Evolutionary conservation across 2,888 invertebrate species (phyloP).

Genomic region (Erebia epiphron): DNA sequence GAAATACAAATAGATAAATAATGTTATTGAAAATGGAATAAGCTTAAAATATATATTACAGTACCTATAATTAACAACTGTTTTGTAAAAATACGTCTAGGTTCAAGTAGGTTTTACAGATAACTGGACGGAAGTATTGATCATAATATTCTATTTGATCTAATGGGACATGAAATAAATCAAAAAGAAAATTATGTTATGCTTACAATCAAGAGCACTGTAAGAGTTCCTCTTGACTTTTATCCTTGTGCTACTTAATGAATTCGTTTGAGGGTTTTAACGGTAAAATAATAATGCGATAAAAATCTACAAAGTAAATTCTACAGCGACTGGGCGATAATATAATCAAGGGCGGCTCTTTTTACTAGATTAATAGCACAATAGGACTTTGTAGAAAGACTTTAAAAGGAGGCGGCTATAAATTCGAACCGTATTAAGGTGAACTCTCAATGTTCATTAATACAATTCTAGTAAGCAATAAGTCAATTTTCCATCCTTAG

Average conservation of each 20-base stretch:
- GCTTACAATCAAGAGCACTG: neutral
- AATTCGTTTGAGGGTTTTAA: neutral
- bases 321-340: neutral
- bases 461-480: no score
- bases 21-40: neutral
- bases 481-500: no score
- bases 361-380: neutral
- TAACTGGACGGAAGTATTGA: neutral
- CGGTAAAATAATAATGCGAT: neutral
- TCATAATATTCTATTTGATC: neutral
- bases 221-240: slow-evolving; percentile 10
- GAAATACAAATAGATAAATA: slow-evolving; percentile 47
- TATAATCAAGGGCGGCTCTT: neutral
- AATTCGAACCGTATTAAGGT: no score
- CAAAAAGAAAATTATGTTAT: neutral
- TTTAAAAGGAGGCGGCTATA: no score
- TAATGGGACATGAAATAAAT: neutral
- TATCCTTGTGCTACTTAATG: slow-evolving; percentile 2
- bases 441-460: no score
- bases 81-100: neutral
- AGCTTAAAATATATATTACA: no score
- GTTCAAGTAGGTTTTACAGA: neutral
- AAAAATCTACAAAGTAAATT: slow-evolving; percentile 4
- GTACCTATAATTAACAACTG: no score
- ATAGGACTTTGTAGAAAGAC: no score